Evolutionary conservation across 1,140 invertebrate species (phyloP).

Genomic region (Cryptotermes secundus): DNA sequence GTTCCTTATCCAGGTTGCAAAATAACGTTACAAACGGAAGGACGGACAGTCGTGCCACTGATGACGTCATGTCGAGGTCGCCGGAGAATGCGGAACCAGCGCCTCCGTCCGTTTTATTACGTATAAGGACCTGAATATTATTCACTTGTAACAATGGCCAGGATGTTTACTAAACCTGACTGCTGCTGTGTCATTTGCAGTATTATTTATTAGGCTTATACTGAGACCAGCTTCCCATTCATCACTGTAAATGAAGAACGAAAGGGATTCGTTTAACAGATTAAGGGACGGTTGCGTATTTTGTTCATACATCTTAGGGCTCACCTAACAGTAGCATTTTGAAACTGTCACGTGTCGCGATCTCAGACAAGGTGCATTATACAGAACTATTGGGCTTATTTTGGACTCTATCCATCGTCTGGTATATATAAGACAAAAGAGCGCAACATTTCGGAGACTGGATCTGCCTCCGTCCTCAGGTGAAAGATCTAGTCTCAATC

Average conservation of each 20-base stretch:
- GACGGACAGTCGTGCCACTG: not conserved
- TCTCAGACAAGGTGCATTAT: too few species aligned
- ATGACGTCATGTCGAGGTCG: not conserved
- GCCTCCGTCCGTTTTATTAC: not conserved
- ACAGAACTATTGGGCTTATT: too few species aligned
- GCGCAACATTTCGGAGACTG: too few species aligned
- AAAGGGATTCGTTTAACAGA: not conserved
- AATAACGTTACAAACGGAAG: not conserved
- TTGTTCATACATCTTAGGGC: too few species aligned
- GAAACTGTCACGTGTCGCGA: too few species aligned
- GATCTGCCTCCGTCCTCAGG: too few species aligned
- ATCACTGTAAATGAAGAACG: not conserved
- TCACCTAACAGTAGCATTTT: too few species aligned
- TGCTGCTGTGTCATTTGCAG: not conserved
- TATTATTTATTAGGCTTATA: too few species aligned
- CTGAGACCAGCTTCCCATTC: not conserved
- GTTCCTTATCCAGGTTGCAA: not conserved
- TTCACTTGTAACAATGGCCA: not conserved
- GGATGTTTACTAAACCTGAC: not conserved
- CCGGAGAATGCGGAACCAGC: not conserved
- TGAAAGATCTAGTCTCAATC: too few species aligned
- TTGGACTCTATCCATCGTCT: too few species aligned
- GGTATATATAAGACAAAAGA: too few species aligned
- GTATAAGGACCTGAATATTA: not conserved
- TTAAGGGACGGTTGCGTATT: not conserved